Conservation (phyloP, 2,113 vertebrate genomes). For the Patagioenas fasciata region DNA sequence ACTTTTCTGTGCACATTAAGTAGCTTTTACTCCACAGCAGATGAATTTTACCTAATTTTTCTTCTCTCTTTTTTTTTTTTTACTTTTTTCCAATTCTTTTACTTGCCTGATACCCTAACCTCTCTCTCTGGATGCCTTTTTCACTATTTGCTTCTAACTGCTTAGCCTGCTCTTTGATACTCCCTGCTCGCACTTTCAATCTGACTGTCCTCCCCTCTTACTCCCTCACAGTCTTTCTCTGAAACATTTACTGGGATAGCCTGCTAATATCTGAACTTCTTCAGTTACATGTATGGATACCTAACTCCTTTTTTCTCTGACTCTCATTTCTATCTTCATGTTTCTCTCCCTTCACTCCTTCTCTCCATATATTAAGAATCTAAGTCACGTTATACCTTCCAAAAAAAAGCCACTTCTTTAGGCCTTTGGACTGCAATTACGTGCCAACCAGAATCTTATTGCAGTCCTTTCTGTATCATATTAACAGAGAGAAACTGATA, state of each 20-base stretch:
- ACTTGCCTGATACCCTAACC: background rate
- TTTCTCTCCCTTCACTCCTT: background rate
- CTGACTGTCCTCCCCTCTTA: background rate
- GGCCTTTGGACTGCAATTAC: background rate
- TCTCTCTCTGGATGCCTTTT: background rate
- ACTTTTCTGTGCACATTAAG: background rate
- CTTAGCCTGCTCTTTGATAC: background rate
- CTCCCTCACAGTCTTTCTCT: background rate
- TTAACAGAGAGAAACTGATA: background rate
- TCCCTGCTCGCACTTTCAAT: background rate
- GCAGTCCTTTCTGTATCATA: background rate
- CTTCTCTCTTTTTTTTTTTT: background rate
- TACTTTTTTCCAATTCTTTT: background rate
- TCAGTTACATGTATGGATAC: background rate
- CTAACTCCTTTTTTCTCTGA: background rate
- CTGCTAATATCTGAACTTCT: background rate
- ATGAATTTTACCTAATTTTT: background rate
- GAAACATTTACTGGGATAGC: background rate
- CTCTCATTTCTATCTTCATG: background rate
- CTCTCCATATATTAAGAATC: background rate
- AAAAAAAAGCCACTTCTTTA: background rate
- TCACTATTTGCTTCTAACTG: background rate
- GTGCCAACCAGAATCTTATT: background rate
- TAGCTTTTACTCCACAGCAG: background rate
- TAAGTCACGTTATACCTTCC: background rate